Base-by-base conservation (phyloP, 2,113 vertebrate species). In the Cichladusa arquata region DNA sequence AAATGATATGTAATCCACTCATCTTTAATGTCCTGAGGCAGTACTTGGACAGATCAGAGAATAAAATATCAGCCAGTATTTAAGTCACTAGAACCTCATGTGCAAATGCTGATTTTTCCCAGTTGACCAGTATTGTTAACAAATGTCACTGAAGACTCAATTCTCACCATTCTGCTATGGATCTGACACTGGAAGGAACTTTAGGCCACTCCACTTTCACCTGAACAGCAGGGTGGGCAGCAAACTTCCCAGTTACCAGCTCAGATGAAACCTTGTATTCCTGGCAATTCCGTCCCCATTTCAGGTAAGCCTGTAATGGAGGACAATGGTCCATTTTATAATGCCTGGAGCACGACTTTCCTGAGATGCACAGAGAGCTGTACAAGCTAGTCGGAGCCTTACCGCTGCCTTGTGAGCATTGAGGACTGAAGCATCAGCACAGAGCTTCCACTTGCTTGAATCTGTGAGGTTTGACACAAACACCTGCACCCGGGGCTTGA, bases 351-450 rank as follows among this genome's bases (percentile, higher is more conserved):
- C 6, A 8, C 1, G 3, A 5, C 13, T 80, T 51, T 71, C 28
- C 34, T 45, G 48, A 38, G 26, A 19, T 64, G 10, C n/a, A 18
- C 7, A 6, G 8, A 19, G 17, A 54, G 64, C 17, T 90, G 16
- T 5, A 19, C 4, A 1, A 71, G 34, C 9, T 26, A 6, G 19
- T 29, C 73, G 50, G 57, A 95, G 50, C 74, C 97, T 98, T 97
- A 99, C 99, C 97, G 26, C 93, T 54, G 97, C 71, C 95, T 98
- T 98, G 93, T 99, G 97, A 77, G 88, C 8, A 92, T 97, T 98
- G 81, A 98, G 88, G 58, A 98, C 24, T 47, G 96, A 86, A 64
- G 98, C 98, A 94, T 98, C 98, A 82, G 97, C 97, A 92, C 98
- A 98, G 40, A 98, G 13, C 84, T 97, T 98, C 98, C 98, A 99